A percentile compares a stretch with the other conserved stretches of the same genome.
phyloP scores from a whole-genome alignment of 2,113 vertebrate species.

The Myrmecobius fasciatus region DNA sequence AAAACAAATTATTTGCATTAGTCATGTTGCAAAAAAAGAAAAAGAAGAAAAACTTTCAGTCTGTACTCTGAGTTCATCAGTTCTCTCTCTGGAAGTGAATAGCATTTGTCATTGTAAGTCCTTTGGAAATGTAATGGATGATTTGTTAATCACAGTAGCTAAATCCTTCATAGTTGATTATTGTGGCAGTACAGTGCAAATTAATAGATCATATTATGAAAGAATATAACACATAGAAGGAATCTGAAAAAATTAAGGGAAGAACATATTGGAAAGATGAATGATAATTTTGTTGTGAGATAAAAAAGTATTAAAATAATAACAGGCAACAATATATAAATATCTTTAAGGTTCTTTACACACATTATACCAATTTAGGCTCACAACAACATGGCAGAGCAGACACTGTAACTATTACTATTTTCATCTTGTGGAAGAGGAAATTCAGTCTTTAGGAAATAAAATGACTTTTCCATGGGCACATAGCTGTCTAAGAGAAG shows the following conservation, averaged over 20 bases:
- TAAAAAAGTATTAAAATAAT: neutral
- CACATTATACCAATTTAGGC: neutral
- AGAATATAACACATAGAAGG: neutral
- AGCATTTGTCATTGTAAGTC: neutral
- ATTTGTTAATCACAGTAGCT: no score
- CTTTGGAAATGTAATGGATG: neutral
- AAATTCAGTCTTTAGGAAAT: neutral
- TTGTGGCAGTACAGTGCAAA: neutral
- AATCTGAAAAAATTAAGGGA: neutral
- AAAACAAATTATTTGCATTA: neutral
- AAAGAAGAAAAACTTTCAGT: neutral
- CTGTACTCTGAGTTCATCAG: neutral
- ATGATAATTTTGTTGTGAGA: neutral
- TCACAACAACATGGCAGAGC: neutral
- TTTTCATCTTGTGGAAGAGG: neutral
- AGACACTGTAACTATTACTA: neutral
- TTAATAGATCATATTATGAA: neutral
- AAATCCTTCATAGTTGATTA: no score
- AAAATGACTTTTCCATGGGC: neutral
- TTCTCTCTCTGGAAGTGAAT: neutral
- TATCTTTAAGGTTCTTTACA: neutral
- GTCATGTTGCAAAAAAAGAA: neutral
- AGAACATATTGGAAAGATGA: no score
- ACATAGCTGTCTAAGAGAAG: neutral
- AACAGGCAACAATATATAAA: neutral